Conservation (phyloP, 2,113 vertebrate genomes). For the Mastomys coucha region DNA sequence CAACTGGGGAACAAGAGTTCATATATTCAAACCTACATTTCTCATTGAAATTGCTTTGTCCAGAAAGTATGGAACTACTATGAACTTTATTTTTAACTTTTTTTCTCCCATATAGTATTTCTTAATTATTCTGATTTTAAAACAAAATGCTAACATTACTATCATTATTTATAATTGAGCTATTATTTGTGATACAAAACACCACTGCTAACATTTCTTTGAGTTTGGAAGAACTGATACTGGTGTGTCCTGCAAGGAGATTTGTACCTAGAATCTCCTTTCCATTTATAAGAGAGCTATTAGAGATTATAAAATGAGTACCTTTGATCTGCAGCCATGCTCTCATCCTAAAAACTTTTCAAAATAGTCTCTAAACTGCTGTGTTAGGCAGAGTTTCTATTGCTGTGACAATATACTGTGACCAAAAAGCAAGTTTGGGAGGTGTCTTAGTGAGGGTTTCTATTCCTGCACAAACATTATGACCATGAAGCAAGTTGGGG, state of each 20-base stretch:
- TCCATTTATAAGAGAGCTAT: not conserved
- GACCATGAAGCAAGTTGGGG: too few species aligned
- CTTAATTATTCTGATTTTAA: constrained; percentile 1
- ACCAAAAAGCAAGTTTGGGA: too few species aligned
- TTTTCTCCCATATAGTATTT: not conserved
- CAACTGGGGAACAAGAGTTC: too few species aligned
- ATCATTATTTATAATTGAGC: not conserved
- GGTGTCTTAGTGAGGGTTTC: too few species aligned
- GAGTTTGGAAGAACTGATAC: not conserved
- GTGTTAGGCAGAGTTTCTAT: too few species aligned
- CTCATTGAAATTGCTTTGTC: too few species aligned
- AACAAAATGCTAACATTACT: not conserved
- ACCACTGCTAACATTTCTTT: not conserved
- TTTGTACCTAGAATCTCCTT: not conserved
- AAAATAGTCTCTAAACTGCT: not conserved
- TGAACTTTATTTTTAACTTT: not conserved
- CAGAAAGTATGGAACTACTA: too few species aligned
- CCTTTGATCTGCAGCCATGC: not conserved
- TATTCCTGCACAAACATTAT: too few species aligned
- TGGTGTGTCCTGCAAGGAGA: not conserved
- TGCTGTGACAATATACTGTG: too few species aligned
- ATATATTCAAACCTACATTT: too few species aligned
- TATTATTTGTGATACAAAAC: not conserved
- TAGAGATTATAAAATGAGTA: not conserved
- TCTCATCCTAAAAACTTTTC: not conserved